Percentiles rank a stretch among this genome's conserved stretches.
Conservation (phyloP, 2,797 vertebrate species). For the Nasua narica region DNA sequence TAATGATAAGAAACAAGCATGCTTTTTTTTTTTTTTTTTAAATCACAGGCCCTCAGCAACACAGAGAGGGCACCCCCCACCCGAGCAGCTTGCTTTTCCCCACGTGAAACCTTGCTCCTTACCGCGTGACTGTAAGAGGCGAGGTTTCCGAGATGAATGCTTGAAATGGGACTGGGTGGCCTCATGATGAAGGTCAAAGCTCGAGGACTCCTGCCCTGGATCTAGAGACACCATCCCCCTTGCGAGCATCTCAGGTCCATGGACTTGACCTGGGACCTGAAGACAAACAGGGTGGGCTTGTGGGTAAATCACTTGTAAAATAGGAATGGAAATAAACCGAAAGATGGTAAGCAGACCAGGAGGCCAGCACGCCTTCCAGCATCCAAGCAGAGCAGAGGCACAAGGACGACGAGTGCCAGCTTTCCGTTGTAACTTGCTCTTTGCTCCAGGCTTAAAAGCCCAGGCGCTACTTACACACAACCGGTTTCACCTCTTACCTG, state of each 20-base stretch:
- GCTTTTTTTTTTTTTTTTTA: not conserved
- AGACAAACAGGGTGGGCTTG: not conserved
- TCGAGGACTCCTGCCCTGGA: constrained; percentile 66
- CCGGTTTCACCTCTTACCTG: constrained; percentile 57
- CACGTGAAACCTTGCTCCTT: not conserved
- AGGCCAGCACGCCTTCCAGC: not conserved
- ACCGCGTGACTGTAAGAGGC: constrained; percentile 67
- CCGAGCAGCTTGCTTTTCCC: not conserved
- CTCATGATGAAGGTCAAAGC: constrained; percentile 65
- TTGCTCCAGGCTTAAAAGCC: not conserved
- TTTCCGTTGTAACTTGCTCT: not conserved
- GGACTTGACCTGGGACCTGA: constrained; percentile 76
- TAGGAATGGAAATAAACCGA: not conserved
- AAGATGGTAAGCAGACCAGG: not conserved
- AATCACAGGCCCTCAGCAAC: not conserved
- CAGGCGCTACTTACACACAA: not conserved
- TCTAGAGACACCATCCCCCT: constrained; percentile 72
- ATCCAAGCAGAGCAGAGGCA: not conserved
- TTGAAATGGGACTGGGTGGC: constrained; percentile 65
- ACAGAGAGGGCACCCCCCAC: not conserved
- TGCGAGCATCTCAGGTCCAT: constrained; percentile 76
- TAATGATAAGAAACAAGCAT: not conserved
- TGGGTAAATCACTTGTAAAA: constrained; percentile 42
- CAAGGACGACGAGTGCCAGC: not conserved
- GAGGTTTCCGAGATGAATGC: constrained; percentile 72